These are phyloP conservation scores for Puntigrus tetrazona DNA, from an alignment of 2,113 vertebrate species.

Conservation along the genomic window DNA sequence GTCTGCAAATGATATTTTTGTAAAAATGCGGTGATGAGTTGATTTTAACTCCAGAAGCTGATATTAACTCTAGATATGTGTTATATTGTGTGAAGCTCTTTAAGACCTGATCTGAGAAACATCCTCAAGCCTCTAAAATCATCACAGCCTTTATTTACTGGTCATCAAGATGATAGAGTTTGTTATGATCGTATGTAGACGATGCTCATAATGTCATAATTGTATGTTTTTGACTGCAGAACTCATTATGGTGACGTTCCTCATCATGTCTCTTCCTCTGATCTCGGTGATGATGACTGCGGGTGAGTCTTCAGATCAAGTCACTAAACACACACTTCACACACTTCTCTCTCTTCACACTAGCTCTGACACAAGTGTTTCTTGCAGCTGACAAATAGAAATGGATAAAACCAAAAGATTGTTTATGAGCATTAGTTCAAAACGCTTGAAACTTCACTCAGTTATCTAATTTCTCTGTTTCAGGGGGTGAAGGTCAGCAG, in stretches of 20 bases:
- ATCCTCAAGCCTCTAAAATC: too few relatives aligned
- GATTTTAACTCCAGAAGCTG: background rate
- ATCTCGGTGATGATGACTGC: constrained; percentile 18
- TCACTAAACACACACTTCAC: background rate
- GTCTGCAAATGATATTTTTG: background rate
- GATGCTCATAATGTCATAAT: background rate
- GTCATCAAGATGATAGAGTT: too few relatives aligned
- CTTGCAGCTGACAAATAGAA: background rate
- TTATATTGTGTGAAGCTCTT: too few relatives aligned
- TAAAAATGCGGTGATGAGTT: background rate
- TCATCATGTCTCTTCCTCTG: constrained; percentile 2
- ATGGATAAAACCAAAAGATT: background rate
- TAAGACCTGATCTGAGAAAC: too few relatives aligned
- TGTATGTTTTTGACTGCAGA: background rate
- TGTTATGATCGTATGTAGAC: too few relatives aligned
- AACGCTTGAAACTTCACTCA: background rate
- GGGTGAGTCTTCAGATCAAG: background rate
- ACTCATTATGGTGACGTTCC: background rate
- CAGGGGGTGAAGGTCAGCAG: too few relatives aligned
- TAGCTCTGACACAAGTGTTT: background rate
- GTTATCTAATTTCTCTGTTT: background rate
- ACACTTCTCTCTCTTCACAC: background rate
- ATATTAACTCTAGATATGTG: too few relatives aligned
- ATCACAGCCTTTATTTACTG: too few relatives aligned
- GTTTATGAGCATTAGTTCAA: background rate